Conservation (phyloP, 2,797 vertebrate genomes). For the Myotis planiceps region DNA sequence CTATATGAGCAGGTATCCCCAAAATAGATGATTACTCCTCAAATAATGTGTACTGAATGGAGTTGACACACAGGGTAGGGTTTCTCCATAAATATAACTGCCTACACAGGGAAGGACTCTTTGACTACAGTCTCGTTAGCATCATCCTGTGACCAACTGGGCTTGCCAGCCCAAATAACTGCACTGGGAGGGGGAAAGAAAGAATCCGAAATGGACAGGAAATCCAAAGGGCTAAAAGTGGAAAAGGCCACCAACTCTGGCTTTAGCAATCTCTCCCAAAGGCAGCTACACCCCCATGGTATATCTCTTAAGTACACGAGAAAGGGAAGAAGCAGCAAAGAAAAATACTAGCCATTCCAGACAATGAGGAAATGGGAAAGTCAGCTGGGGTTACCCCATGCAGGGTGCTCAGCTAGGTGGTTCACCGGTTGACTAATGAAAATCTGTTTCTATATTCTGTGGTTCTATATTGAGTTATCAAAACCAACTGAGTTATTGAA, state of each 20-base stretch:
- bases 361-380: background rate
- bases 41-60: background rate
- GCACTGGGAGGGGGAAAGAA: slow-evolving; percentile 9
- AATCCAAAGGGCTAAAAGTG: background rate
- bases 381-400: background rate
- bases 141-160: slow-evolving; percentile 1
- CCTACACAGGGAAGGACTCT: background rate
- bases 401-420: background rate
- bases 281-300: background rate
- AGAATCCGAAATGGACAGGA: slow-evolving; percentile 38
- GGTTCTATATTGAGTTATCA: slow-evolving; percentile 3
- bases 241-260: slow-evolving; percentile 27
- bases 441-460: background rate
- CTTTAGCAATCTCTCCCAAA: background rate
- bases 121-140: background rate
- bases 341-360: background rate
- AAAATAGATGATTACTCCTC: background rate
- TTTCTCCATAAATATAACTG: slow-evolving; percentile 28
- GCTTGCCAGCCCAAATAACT: slow-evolving; percentile 28
- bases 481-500: background rate
- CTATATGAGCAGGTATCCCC: background rate
- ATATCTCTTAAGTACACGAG: background rate
- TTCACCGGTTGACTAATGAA: background rate
- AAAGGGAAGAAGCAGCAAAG: background rate
- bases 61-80: background rate